Conservation (phyloP, 2,888 invertebrate species). For the Drosophila neotestacea region DNA sequence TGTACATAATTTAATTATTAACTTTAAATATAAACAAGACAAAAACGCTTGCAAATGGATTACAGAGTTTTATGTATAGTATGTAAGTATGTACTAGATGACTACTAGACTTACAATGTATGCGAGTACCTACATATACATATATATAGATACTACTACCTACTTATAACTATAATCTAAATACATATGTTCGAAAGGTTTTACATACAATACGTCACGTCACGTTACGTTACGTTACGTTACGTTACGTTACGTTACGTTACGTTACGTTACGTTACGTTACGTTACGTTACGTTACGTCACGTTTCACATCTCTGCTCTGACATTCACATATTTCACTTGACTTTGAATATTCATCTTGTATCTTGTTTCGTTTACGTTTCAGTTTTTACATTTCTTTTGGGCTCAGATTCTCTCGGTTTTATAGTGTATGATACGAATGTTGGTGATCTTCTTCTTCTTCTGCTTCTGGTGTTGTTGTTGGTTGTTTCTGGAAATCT, state of each 20-base stretch:
- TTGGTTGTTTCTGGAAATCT: slow-evolving; percentile 13
- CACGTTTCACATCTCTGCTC: slow-evolving; percentile 39
- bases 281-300: no score
- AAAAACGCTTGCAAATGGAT: slow-evolving; percentile 74
- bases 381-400: slow-evolving; percentile 26
- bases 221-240: no score
- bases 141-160: slow-evolving; percentile 23
- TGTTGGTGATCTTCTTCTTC: slow-evolving; percentile 31
- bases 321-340: slow-evolving; percentile 38
- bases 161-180: slow-evolving; percentile 31
- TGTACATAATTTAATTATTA: slow-evolving; percentile 70
- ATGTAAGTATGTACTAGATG: slow-evolving; percentile 45
- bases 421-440: slow-evolving; percentile 61
- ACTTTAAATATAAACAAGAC: slow-evolving; percentile 68
- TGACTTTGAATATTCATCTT: neutral
- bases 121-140: slow-evolving; percentile 25
- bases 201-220: slow-evolving; percentile 31
- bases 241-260: no score
- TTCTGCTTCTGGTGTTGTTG: neutral
- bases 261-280: no score
- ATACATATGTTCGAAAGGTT: slow-evolving; percentile 47
- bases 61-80: slow-evolving; percentile 49
- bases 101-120: slow-evolving; percentile 17
- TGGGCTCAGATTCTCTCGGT: slow-evolving; percentile 29
- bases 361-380: neutral